Evolutionary conservation across 2,113 vertebrate species (phyloP).

Genomic region (Microcebus ravelobensis): DNA sequence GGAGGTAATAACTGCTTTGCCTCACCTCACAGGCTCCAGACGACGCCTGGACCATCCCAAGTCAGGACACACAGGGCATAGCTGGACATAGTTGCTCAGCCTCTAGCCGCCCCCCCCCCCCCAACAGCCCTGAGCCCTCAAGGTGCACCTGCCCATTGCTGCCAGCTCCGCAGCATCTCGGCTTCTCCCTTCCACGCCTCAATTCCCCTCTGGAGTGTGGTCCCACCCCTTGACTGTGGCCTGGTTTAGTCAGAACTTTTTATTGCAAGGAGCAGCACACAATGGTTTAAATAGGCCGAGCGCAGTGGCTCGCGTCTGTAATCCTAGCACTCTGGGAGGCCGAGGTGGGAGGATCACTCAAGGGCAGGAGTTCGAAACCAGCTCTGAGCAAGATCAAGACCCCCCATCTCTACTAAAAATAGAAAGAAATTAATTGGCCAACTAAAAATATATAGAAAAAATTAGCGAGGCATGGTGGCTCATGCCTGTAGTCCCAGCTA

Average conservation of each 20-base stretch:
- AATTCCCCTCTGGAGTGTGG: too few relatives aligned
- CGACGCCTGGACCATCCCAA: neutral
- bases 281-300: neutral
- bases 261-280: neutral
- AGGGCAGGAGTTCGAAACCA: too few relatives aligned
- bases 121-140: neutral
- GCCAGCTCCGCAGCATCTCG: neutral
- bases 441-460: too few relatives aligned
- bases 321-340: too few relatives aligned
- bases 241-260: neutral
- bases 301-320: accelerated
- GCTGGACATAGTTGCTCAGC: neutral
- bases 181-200: neutral
- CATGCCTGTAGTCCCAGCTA: too few relatives aligned
- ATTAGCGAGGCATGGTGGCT: too few relatives aligned
- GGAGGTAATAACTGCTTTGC: neutral
- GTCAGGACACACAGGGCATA: neutral
- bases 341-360: too few relatives aligned
- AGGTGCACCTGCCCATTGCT: neutral
- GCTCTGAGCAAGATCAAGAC: too few relatives aligned
- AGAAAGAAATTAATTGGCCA: too few relatives aligned
- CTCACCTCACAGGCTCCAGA: neutral
- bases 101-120: too few relatives aligned
- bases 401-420: too few relatives aligned
- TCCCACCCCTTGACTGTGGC: neutral